Evolutionary conservation across 1,140 invertebrate genomes (phyloP).

Genomic region (Lutraria rhynchaena): DNA sequence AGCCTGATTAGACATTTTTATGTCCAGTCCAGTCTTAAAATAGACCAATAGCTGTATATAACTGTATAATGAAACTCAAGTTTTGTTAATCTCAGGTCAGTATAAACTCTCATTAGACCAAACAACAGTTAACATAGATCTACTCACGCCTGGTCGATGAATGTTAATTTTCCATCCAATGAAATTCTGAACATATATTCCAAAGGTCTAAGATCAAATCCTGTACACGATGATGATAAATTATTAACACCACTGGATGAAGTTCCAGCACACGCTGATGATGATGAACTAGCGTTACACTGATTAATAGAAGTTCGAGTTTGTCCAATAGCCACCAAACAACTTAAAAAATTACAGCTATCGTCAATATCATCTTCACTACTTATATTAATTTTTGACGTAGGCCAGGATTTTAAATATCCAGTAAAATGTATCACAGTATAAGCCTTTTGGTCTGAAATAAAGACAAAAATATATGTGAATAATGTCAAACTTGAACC

Average conservation of each 20-base stretch:
- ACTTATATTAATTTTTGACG: constrained; percentile 88
- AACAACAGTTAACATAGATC: background rate
- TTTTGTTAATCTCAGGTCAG: too few species aligned
- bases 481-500: too few species aligned
- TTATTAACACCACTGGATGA: constrained; percentile 69
- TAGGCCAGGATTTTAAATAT: constrained; percentile 95
- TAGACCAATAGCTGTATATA: too few species aligned
- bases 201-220: constrained; percentile 82
- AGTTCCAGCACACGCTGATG: background rate
- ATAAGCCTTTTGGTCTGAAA: constrained; percentile 88
- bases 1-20: too few species aligned
- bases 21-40: too few species aligned
- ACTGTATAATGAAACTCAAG: too few species aligned
- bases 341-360: constrained; percentile 90
- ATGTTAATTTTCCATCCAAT: constrained; percentile 86
- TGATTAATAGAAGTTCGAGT: constrained; percentile 59
- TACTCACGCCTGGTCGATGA: constrained; percentile 87
- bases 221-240: background rate
- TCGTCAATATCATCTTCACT: constrained; percentile 85
- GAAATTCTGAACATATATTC: constrained; percentile 87
- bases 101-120: too few species aligned
- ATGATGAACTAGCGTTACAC: constrained; percentile 69
- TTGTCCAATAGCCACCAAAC: constrained; percentile 88
- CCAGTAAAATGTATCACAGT: constrained; percentile 93
- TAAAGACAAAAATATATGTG: constrained; percentile 28